phyloP scores from a whole-genome alignment of 2,797 vertebrate species.

The Cryptoprocta ferox region DNA sequence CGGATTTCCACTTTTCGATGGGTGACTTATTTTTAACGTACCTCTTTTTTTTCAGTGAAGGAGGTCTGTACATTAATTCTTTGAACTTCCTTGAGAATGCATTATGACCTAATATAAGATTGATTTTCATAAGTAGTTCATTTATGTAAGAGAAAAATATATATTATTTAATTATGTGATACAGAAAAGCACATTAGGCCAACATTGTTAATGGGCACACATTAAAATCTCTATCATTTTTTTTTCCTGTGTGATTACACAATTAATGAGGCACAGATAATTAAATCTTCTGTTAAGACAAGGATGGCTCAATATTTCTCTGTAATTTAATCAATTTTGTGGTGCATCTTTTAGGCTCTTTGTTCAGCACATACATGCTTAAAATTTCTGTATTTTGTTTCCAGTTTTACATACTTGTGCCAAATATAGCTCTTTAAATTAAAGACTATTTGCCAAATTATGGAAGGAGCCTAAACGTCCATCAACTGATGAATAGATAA shows the following conservation, averaged over 20 bases:
- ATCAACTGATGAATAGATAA: no score
- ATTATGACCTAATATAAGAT: neutral
- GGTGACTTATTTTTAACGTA: neutral
- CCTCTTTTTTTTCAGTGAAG: neutral
- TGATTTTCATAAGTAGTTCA: neutral
- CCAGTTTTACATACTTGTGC: neutral
- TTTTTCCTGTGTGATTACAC: neutral
- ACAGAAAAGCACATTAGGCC: neutral
- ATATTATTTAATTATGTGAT: neutral
- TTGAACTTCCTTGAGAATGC: neutral
- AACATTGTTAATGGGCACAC: neutral
- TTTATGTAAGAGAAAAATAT: neutral
- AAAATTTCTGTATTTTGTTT: neutral
- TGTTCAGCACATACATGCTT: rapidly evolving
- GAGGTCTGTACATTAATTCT: neutral
- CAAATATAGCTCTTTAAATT: neutral
- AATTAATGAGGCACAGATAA: neutral
- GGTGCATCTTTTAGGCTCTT: neutral
- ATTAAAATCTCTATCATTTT: neutral
- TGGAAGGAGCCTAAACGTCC: no score
- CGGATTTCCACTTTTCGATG: neutral
- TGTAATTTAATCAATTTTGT: neutral
- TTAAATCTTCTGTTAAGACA: neutral
- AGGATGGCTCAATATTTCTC: neutral
- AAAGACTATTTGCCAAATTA: neutral